Evolutionary conservation across 1,140 invertebrate genomes (phyloP).

Genomic region (Bombus superbus): DNA sequence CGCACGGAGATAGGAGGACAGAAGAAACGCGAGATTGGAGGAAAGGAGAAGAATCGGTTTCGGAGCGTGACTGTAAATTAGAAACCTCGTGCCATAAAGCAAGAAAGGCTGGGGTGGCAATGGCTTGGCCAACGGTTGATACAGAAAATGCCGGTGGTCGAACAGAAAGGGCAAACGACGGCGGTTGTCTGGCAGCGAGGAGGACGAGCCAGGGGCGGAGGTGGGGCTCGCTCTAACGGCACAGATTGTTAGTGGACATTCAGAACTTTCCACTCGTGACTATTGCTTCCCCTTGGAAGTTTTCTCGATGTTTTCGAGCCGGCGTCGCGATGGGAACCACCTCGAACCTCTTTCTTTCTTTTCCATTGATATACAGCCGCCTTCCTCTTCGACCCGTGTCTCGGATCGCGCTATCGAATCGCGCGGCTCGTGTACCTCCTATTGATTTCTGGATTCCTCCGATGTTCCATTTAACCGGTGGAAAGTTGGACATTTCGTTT

Average conservation of each 20-base stretch:
- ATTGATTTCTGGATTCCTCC: constrained; percentile 1
- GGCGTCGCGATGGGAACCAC: constrained; percentile 25
- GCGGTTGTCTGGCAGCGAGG: neutral
- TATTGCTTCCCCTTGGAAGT: constrained; percentile 70
- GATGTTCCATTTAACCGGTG: neutral
- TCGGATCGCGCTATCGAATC: constrained; percentile 9
- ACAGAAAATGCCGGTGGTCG: constrained; percentile 2
- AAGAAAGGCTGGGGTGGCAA: constrained; percentile 18
- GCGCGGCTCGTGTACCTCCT: neutral
- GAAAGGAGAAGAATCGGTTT: neutral
- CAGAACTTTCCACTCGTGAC: constrained; percentile 74
- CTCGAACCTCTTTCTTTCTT: neutral
- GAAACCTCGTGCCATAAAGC: constrained; percentile 51
- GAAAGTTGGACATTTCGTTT: neutral
- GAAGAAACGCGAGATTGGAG: constrained; percentile 5
- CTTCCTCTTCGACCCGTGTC: neutral
- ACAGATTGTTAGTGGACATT: constrained; percentile 77
- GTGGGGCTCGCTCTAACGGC: constrained; percentile 24
- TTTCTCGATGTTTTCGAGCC: constrained; percentile 68
- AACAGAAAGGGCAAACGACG: neutral
- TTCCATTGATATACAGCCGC: neutral
- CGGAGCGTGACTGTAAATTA: constrained; percentile 63
- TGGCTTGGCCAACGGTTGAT: constrained; percentile 37
- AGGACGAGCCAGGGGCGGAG: neutral
- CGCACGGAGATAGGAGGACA: constrained; percentile 8